A percentile compares a stretch with the other conserved stretches of the same genome.
Conservation (phyloP, 2,888 invertebrate species). For the Oxyscelio sp. region DNA sequence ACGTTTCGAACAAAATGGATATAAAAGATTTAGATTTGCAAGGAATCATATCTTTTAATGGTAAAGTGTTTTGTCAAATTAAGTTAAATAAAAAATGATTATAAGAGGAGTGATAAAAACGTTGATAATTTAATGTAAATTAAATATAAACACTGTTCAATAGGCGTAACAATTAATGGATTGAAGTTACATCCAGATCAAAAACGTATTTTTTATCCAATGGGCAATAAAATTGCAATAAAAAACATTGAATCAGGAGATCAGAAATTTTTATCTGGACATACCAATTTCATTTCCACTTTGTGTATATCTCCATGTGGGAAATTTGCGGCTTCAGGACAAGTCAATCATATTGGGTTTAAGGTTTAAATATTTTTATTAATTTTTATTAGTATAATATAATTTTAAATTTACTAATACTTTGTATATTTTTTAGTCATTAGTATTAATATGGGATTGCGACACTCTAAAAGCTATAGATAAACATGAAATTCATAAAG, state of each 20-base stretch:
- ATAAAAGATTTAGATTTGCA: slow-evolving; percentile 91
- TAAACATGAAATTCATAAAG: slow-evolving; percentile 95
- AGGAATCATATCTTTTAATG: slow-evolving; percentile 95
- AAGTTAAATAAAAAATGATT: too few relatives aligned
- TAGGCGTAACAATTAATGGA: slow-evolving; percentile 89
- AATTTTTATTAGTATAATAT: too few relatives aligned
- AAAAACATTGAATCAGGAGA: slow-evolving; percentile 92
- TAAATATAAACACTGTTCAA: not conserved
- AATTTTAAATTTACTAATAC: too few relatives aligned
- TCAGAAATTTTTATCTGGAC: slow-evolving; percentile 94
- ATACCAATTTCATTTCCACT: slow-evolving; percentile 94
- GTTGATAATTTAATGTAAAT: too few relatives aligned
- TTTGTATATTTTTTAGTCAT: slow-evolving; percentile 89
- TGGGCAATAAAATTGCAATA: slow-evolving; percentile 94
- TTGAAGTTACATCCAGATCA: slow-evolving; percentile 93
- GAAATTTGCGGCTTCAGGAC: slow-evolving; percentile 95
- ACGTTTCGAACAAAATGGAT: too few relatives aligned
- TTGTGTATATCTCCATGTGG: slow-evolving; percentile 94
- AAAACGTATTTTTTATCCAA: slow-evolving; percentile 92
- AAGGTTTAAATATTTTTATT: slow-evolving; percentile 90
- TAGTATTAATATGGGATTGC: slow-evolving; percentile 96
- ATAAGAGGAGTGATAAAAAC: too few relatives aligned
- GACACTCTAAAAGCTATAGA: slow-evolving; percentile 90
- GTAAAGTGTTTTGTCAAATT: slow-evolving; percentile 88
- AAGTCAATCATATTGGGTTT: slow-evolving; percentile 97